These are phyloP conservation scores for Crocidura indochinensis DNA, from an alignment of 2,797 vertebrate genomes.

Conservation along the genomic window DNA sequence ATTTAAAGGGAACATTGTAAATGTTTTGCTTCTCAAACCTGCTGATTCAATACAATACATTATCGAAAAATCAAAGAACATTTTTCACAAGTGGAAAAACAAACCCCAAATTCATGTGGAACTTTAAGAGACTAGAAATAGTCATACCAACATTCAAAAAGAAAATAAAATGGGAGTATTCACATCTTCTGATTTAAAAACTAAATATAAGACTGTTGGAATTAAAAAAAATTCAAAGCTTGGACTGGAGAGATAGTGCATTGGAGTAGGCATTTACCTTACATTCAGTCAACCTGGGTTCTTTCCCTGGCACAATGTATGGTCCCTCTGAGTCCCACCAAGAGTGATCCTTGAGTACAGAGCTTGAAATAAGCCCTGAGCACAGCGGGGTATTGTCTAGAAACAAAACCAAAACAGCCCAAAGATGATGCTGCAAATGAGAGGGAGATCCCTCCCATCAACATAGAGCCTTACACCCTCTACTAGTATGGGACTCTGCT, in stretches of 20 bases:
- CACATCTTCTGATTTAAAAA: background rate
- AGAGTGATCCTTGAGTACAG: too few species aligned
- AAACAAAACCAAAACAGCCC: background rate
- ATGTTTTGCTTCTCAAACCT: background rate
- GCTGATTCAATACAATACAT: background rate
- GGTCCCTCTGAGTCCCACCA: too few species aligned
- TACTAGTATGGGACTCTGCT: background rate
- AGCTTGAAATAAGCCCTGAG: too few species aligned
- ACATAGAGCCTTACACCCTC: too few species aligned
- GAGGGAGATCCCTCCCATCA: background rate
- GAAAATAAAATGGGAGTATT: background rate
- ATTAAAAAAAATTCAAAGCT: background rate
- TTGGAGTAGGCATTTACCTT: too few species aligned
- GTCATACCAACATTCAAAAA: background rate
- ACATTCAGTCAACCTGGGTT: too few species aligned
- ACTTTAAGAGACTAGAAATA: background rate
- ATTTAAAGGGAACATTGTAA: too few species aligned
- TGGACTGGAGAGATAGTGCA: too few species aligned
- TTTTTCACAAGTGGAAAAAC: background rate
- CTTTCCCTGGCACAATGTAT: too few species aligned
- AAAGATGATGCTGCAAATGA: background rate
- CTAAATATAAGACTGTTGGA: background rate
- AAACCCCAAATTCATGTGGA: background rate
- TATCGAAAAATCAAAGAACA: background rate
- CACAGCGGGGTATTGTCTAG: too few species aligned